Conservation (phyloP, 2,797 vertebrate genomes). For the Poecilia gillii region DNA sequence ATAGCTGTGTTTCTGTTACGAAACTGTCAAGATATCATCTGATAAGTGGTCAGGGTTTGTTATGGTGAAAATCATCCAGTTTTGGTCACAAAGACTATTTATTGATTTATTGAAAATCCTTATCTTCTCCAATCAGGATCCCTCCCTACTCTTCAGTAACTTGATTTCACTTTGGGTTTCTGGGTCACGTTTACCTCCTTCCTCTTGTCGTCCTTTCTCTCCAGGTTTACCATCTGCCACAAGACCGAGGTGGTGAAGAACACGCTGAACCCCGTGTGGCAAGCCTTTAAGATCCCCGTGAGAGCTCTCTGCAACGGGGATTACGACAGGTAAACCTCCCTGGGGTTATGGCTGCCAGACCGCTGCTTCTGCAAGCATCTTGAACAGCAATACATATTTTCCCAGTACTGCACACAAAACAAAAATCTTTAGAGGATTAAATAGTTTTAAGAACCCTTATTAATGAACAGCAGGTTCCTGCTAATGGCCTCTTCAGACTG, state of each 20-base stretch:
- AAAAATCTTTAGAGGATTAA: slow-evolving; percentile 14
- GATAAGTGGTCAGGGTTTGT: too few relatives aligned
- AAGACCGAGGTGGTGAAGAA: slow-evolving; percentile 95
- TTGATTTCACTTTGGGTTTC: not conserved
- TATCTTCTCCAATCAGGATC: not conserved
- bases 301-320: slow-evolving; percentile 93
- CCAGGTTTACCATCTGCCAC: slow-evolving; percentile 93
- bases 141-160: not conserved
- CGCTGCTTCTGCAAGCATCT: not conserved
- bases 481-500: slow-evolving; percentile 24
- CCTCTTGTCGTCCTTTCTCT: not conserved
- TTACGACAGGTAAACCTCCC: slow-evolving; percentile 85
- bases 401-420: not conserved
- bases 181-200: not conserved
- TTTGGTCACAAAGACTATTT: too few relatives aligned
- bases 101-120: not conserved
- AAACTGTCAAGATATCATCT: too few relatives aligned
- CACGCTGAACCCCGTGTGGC: slow-evolving; percentile 93
- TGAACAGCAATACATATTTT: slow-evolving; percentile 1
- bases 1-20: too few relatives aligned
- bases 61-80: too few relatives aligned
- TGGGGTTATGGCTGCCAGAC: not conserved
- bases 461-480: slow-evolving; percentile 12
- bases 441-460: not conserved
- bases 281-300: slow-evolving; percentile 92